Evolutionary conservation across 2,888 invertebrate species (phyloP).

Genomic region (Mesochorus sp.): DNA sequence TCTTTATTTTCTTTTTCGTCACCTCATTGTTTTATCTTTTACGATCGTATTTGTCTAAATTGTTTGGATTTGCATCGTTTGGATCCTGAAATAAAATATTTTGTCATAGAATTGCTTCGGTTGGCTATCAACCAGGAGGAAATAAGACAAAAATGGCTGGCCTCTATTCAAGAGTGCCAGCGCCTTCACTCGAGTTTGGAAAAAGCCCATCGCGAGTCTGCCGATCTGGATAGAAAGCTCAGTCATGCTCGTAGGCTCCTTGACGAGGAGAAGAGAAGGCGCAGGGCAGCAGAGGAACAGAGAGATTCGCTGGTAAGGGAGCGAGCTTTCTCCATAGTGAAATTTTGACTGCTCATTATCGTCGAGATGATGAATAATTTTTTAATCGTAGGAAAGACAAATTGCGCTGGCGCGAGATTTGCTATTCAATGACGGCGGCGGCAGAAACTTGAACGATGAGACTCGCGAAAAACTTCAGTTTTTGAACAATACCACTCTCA

Average conservation of each 20-base stretch:
- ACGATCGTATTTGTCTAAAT: too few species aligned
- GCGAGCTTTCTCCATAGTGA: conserved; percentile 43
- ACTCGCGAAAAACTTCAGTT: conserved; percentile 92
- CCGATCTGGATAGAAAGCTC: conserved; percentile 90
- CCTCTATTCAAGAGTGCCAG: conserved; percentile 88
- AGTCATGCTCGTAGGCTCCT: conserved; percentile 91
- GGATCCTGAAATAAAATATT: too few species aligned
- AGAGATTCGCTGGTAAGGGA: conserved; percentile 88
- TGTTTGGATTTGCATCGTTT: too few species aligned
- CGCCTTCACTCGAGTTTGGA: conserved; percentile 88
- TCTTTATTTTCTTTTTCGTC: too few species aligned
- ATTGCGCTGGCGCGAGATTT: conserved; percentile 89
- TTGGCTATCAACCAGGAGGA: conserved; percentile 89
- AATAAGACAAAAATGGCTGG: conserved; percentile 87
- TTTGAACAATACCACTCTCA: conserved; percentile 86
- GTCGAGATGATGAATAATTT: neutral
- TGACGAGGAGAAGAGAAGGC: conserved; percentile 90
- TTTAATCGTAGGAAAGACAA: conserved; percentile 86
- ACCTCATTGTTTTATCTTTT: neutral
- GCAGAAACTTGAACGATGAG: conserved; percentile 89
- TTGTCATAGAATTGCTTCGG: conserved; percentile 87
- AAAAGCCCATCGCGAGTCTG: conserved; percentile 87
- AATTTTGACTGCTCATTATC: neutral
- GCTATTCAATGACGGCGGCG: conserved; percentile 87
- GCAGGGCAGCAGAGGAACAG: conserved; percentile 88